Percentiles rank a stretch among this genome's conserved stretches.
Evolutionary conservation across 1,140 invertebrate species (phyloP).

Genomic region (Acromyrmex heyeri): DNA sequence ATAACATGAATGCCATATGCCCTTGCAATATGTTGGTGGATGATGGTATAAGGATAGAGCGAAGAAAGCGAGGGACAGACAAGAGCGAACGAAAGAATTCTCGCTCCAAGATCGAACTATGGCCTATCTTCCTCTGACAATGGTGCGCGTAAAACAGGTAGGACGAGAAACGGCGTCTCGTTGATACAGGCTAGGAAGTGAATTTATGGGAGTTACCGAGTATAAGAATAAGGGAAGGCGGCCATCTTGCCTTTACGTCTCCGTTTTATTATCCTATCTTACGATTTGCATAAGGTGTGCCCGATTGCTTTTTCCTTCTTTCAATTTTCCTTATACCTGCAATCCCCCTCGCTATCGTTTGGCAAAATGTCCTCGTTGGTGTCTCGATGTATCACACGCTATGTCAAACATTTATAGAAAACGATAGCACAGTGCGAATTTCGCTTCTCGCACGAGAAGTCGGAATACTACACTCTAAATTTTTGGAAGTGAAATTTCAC

Average conservation of each 20-base stretch:
- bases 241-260: constrained; percentile 71
- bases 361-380: background rate
- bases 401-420: constrained; percentile 23
- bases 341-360: background rate
- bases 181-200: constrained; percentile 76
- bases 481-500: too few relatives aligned
- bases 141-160: constrained; percentile 75
- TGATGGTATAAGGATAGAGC: constrained; percentile 19
- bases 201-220: constrained; percentile 77
- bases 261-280: constrained; percentile 68
- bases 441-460: background rate
- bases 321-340: constrained; percentile 8
- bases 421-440: background rate
- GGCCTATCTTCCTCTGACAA: constrained; percentile 65
- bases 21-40: constrained; percentile 43
- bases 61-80: constrained; percentile 4
- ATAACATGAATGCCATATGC: constrained; percentile 38
- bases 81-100: background rate
- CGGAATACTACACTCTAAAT: too few relatives aligned
- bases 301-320: constrained; percentile 7
- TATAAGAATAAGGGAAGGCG: constrained; percentile 74
- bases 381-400: constrained; percentile 12
- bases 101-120: constrained; percentile 19
- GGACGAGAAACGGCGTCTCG: constrained; percentile 73
- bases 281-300: constrained; percentile 78